phyloP scores from a whole-genome alignment of 1,140 invertebrate species.

The Phenacoccus solenopsis region DNA sequence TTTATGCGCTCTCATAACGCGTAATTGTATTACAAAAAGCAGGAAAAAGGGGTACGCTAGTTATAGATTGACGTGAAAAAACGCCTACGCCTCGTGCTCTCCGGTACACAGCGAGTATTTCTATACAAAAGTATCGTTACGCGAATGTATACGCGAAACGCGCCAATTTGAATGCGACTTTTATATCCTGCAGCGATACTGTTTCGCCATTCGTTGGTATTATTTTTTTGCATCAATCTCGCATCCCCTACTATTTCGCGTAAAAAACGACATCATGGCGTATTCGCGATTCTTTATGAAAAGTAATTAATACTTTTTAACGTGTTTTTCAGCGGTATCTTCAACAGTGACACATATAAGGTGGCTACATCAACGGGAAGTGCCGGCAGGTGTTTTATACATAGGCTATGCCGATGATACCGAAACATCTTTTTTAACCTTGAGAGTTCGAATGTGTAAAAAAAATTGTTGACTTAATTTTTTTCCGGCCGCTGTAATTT shows the following conservation, averaged over 20 bases:
- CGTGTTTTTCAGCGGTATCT: not conserved
- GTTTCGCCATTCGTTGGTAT: not conserved
- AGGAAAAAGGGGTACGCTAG: not conserved
- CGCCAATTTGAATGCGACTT: not conserved
- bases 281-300: too few species aligned
- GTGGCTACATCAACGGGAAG: not conserved
- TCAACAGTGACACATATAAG: not conserved
- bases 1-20: constrained; percentile 1
- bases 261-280: too few species aligned
- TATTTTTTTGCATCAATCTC: too few species aligned
- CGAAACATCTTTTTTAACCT: not conserved
- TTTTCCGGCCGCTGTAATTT: too few species aligned
- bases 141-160: too few species aligned
- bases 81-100: too few species aligned
- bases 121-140: not conserved
- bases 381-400: not conserved
- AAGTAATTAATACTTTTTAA: not conserved
- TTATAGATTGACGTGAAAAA: not conserved
- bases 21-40: not conserved
- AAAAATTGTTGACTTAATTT: not conserved
- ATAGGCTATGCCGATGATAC: too few species aligned
- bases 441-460: not conserved
- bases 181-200: not conserved
- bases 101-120: not conserved
- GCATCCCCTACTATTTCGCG: too few species aligned